Evolutionary conservation across 2,888 invertebrate species (phyloP).

Genomic region (Galerucella nymphaeae): DNA sequence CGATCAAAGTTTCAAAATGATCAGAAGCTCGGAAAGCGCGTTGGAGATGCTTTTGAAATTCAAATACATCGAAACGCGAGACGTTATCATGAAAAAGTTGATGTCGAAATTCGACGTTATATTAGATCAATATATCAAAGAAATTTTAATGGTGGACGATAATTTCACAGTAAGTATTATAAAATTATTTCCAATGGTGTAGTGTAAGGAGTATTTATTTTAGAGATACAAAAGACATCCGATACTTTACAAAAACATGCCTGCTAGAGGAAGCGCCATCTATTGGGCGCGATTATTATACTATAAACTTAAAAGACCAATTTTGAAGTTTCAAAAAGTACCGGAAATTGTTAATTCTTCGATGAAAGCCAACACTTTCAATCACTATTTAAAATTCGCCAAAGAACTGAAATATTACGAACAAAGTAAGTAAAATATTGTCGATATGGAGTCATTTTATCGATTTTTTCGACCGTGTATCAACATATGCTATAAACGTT

Average conservation of each 20-base stretch:
- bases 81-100: constrained; percentile 78
- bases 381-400: constrained; percentile 81
- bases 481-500: too few species aligned
- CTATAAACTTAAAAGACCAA: constrained; percentile 81
- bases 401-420: constrained; percentile 77
- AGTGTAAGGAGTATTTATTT: constrained; percentile 23
- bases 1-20: constrained; percentile 84
- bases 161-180: constrained; percentile 72
- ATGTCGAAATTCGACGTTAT: constrained; percentile 86
- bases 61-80: constrained; percentile 80
- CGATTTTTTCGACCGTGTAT: too few species aligned
- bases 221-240: constrained; percentile 75
- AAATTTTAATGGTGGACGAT: constrained; percentile 78
- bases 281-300: constrained; percentile 87
- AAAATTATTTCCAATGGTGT: background rate
- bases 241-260: constrained; percentile 79
- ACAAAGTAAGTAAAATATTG: constrained; percentile 37
- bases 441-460: background rate
- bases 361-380: constrained; percentile 79
- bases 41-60: constrained; percentile 84
- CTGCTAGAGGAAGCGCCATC: constrained; percentile 85
- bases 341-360: constrained; percentile 79
- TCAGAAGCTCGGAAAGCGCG: constrained; percentile 85
- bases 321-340: constrained; percentile 82
- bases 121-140: constrained; percentile 85